Conservation (phyloP, 2,113 vertebrate genomes). For the Cinclus cinclus region DNA sequence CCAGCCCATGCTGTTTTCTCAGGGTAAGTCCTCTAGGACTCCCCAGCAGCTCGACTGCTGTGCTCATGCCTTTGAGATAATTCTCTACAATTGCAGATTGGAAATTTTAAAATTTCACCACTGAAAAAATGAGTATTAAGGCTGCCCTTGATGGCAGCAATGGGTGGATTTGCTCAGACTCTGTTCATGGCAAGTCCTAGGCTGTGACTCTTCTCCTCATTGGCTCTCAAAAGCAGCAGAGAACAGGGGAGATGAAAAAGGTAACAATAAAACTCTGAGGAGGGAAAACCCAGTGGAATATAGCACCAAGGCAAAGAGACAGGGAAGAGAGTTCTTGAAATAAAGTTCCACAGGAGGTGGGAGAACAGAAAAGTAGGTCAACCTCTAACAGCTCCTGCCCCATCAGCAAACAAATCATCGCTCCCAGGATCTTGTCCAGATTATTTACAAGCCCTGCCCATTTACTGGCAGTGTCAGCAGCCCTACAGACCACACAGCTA, state of each 20-base stretch:
- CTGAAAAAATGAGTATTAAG: fast-evolving
- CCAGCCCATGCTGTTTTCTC: neutral
- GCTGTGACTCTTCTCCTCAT: neutral
- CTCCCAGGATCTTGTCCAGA: neutral
- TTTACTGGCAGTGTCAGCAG: neutral
- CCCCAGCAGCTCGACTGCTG: neutral
- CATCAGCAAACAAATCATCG: neutral
- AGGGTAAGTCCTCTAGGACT: neutral
- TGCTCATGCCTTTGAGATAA: neutral
- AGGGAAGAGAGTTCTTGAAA: neutral
- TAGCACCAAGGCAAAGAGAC: neutral
- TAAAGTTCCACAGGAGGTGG: neutral
- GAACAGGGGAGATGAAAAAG: neutral
- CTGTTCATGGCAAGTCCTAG: neutral
- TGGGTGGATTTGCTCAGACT: neutral
- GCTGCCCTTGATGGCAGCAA: neutral
- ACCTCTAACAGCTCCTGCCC: neutral
- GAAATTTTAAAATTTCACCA: neutral
- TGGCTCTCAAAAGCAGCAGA: neutral
- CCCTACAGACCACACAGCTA: neutral
- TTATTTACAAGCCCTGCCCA: neutral
- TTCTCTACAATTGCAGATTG: neutral
- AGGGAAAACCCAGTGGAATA: neutral
- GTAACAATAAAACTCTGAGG: neutral
- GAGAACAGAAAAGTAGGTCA: neutral